Conservation (phyloP, 2,888 invertebrate species). For the Dioctria linearis region DNA sequence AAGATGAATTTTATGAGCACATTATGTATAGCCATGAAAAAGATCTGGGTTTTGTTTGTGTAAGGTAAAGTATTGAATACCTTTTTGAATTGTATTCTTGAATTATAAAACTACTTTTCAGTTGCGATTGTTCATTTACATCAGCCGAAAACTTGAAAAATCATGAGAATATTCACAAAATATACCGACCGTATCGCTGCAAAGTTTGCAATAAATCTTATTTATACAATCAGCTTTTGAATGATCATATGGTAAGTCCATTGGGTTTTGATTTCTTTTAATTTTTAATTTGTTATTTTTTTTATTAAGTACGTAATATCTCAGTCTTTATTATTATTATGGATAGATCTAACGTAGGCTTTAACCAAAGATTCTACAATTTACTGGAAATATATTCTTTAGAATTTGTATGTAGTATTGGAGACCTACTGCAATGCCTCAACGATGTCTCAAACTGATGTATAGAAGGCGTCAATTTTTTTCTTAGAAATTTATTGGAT, state of each 20-base stretch:
- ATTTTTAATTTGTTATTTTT: too few relatives aligned
- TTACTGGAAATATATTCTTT: too few relatives aligned
- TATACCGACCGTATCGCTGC: slow-evolving; percentile 61
- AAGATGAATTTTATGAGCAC: slow-evolving; percentile 67
- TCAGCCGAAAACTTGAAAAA: slow-evolving; percentile 59
- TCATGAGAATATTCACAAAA: slow-evolving; percentile 62
- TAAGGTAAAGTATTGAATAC: slow-evolving; percentile 58
- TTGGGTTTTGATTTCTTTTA: too few relatives aligned
- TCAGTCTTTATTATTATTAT: too few relatives aligned
- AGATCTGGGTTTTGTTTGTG: slow-evolving; percentile 63
- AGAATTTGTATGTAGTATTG: too few relatives aligned
- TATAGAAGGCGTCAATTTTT: too few relatives aligned
- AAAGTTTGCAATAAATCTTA: slow-evolving; percentile 61
- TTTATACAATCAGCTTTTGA: slow-evolving; percentile 52
- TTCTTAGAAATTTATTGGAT: too few relatives aligned
- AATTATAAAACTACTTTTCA: slow-evolving; percentile 54
- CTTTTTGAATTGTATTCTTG: not conserved
- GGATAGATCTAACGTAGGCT: too few relatives aligned
- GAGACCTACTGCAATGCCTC: too few relatives aligned
- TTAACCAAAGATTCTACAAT: too few relatives aligned
- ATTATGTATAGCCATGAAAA: slow-evolving; percentile 66
- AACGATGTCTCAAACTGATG: too few relatives aligned
- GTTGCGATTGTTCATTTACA: slow-evolving; percentile 67
- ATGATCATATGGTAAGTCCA: slow-evolving; percentile 53
- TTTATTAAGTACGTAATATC: too few relatives aligned